Conservation (phyloP, 2,797 vertebrate species). For the Helostoma temminkii region DNA sequence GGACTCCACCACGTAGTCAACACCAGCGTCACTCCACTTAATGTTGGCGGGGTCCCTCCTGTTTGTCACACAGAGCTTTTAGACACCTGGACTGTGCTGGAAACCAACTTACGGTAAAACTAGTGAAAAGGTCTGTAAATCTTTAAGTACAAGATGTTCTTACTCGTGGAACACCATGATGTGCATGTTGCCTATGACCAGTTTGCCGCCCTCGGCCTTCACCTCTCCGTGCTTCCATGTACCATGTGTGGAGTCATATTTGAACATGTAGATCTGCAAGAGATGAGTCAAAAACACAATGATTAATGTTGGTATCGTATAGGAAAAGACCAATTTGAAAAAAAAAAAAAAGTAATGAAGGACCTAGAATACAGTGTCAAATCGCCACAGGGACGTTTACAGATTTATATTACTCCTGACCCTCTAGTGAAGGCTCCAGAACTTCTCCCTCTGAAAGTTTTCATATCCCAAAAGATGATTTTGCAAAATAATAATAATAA, state of each 20-base stretch:
- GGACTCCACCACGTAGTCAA: conserved; percentile 91
- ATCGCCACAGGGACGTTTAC: no score
- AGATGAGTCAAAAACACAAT: no score
- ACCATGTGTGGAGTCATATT: conserved; percentile 94
- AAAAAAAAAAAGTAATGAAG: no score
- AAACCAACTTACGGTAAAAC: no score
- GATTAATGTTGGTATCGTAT: no score
- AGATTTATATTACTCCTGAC: no score
- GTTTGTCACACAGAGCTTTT: background rate
- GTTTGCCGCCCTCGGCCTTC: conserved; percentile 89
- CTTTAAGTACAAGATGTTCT: background rate
- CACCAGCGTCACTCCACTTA: conserved; percentile 91
- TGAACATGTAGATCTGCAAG: conserved; percentile 93
- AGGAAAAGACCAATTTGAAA: background rate
- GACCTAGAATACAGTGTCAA: no score
- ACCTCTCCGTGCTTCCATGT: conserved; percentile 87
- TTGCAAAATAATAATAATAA: no score
- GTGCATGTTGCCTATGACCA: conserved; percentile 86
- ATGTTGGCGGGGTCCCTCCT: conserved; percentile 92
- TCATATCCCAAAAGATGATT: no score
- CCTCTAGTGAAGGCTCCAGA: no score
- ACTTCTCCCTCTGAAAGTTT: no score
- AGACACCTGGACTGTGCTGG: background rate
- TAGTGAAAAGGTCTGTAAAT: background rate
- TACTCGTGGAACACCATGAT: conserved; percentile 92